These are phyloP conservation scores for Nothocercus nigrocapillus DNA, from an alignment of 2,113 vertebrate species.

Conservation along the genomic window DNA sequence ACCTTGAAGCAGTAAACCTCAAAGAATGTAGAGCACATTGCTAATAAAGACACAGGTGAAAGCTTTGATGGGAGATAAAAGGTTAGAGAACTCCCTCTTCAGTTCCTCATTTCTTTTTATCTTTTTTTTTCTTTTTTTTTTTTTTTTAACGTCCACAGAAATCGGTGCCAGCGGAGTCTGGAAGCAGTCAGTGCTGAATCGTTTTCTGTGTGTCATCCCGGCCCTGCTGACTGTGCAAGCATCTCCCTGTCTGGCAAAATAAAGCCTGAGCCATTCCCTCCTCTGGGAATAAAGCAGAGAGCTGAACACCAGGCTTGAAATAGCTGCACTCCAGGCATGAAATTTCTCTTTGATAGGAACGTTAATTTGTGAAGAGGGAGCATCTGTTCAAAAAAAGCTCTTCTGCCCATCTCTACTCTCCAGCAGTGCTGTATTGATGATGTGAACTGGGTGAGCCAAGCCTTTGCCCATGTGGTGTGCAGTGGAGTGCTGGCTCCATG, in stretches of 20 bases:
- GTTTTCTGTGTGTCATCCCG: not conserved
- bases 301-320: not conserved
- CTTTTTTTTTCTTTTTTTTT: not conserved
- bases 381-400: not conserved
- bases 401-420: not conserved
- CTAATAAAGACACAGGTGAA: not conserved
- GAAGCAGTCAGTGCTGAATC: not conserved
- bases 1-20: not conserved
- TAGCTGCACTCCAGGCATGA: not conserved
- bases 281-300: constrained; percentile 18
- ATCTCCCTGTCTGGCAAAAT: not conserved
- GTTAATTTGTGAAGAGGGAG: not conserved
- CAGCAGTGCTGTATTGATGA: not conserved
- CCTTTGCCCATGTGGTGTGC: not conserved
- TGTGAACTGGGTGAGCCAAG: not conserved
- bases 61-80: not conserved
- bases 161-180: not conserved
- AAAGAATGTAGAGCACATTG: not conserved
- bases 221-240: not conserved
- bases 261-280: not conserved
- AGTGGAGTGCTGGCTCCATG: not conserved
- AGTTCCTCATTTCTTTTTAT: not conserved
- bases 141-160: not conserved
- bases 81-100: not conserved
- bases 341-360: constrained; percentile 14